Evolutionary conservation across 2,113 vertebrate species (phyloP).

Genomic region (Salvator merianae): DNA sequence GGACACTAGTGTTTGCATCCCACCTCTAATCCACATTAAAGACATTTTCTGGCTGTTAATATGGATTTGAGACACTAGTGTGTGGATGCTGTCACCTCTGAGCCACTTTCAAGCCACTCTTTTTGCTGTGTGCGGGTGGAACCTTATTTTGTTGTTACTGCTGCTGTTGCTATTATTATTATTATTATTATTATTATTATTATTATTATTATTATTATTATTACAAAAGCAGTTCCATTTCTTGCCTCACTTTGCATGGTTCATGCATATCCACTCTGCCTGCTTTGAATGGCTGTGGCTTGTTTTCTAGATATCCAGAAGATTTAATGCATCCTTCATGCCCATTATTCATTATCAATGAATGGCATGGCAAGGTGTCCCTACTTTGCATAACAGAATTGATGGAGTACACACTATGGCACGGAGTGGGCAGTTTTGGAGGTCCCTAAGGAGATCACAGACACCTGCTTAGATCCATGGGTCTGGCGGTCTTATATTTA

Average conservation of each 20-base stretch:
- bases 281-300: not conserved
- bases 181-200: no score
- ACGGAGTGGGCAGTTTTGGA: not conserved
- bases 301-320: not conserved
- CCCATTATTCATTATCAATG: not conserved
- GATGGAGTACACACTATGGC: no score
- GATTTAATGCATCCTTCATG: not conserved
- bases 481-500: no score
- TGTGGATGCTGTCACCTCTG: no score
- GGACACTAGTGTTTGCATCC: no score
- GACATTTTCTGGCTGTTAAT: no score
- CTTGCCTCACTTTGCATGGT: not conserved
- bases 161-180: no score
- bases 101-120: no score
- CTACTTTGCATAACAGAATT: not conserved
- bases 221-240: not conserved
- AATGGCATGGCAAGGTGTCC: not conserved
- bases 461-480: not conserved
- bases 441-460: not conserved
- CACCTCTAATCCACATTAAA: no score
- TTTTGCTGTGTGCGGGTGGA: no score
- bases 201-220: not conserved
- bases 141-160: no score
- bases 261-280: not conserved
- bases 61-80: no score